phyloP scores from a whole-genome alignment of 2,113 vertebrate genomes.

The Mesoclemmys tuberculata region DNA sequence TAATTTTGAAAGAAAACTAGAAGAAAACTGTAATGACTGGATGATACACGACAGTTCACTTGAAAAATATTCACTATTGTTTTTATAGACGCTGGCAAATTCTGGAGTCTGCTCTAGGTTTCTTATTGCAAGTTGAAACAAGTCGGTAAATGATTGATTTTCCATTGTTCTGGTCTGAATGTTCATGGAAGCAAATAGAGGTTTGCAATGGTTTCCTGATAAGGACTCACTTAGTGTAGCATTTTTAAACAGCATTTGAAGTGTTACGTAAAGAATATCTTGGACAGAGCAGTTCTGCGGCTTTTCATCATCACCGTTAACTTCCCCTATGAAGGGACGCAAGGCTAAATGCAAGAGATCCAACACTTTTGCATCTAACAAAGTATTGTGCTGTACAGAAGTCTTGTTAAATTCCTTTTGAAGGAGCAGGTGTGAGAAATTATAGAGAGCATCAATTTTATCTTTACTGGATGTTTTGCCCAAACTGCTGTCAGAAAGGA shows the following conservation, averaged over 20 bases:
- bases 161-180: not conserved
- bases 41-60: slow-evolving; percentile 1
- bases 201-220: slow-evolving; percentile 34
- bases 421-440: slow-evolving; percentile 36
- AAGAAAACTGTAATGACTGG: slow-evolving; percentile 46
- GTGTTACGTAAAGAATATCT: not conserved
- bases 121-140: slow-evolving; percentile 47
- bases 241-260: slow-evolving; percentile 65
- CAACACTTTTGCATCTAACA: not conserved
- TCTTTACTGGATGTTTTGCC: slow-evolving; percentile 26
- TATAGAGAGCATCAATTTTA: slow-evolving; percentile 42
- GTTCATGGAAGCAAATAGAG: slow-evolving; percentile 32
- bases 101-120: slow-evolving; percentile 49
- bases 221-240: not conserved
- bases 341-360: slow-evolving; percentile 28
- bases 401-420: slow-evolving; percentile 20
- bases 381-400: not conserved
- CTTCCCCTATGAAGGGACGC: slow-evolving; percentile 41
- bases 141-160: slow-evolving; percentile 14
- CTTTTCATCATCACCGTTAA: not conserved
- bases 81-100: slow-evolving; percentile 46
- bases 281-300: slow-evolving; percentile 40
- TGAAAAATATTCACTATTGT: slow-evolving; percentile 7
- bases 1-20: slow-evolving; percentile 50
- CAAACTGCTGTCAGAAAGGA: slow-evolving; percentile 23